phyloP scores from a whole-genome alignment of 2,797 vertebrate species.

The Lepus oiostolus region DNA sequence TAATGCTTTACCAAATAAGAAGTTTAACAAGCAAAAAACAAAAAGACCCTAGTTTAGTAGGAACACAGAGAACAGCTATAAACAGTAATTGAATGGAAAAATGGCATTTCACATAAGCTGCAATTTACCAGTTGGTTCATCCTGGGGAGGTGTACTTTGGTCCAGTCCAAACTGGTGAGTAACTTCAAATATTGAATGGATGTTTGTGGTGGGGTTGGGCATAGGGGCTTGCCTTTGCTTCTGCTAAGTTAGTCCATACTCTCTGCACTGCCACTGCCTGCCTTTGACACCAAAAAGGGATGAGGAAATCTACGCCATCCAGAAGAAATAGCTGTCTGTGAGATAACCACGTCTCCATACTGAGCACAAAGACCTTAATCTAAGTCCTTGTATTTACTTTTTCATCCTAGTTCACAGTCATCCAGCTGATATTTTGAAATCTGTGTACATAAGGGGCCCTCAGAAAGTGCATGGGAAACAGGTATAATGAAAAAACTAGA shows the following conservation, averaged over 20 bases:
- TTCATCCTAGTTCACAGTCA: background rate
- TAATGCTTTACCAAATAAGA: too few relatives aligned
- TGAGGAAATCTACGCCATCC: background rate
- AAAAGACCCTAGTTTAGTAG: too few relatives aligned
- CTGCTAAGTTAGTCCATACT: background rate
- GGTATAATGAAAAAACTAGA: too few relatives aligned
- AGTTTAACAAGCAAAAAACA: too few relatives aligned
- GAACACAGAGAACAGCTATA: too few relatives aligned
- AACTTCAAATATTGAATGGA: background rate
- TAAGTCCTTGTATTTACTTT: background rate
- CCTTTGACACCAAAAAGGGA: background rate
- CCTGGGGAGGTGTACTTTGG: background rate
- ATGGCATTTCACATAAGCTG: too few relatives aligned
- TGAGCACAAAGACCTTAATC: background rate
- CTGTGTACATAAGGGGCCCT: too few relatives aligned
- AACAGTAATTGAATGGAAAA: too few relatives aligned
- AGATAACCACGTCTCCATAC: background rate
- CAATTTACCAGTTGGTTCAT: background rate
- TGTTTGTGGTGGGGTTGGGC: background rate
- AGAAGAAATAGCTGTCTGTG: slow-evolving; percentile 13
- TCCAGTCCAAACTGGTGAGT: background rate
- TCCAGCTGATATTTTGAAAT: background rate
- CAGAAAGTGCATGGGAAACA: too few relatives aligned
- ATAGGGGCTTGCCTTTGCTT: background rate
- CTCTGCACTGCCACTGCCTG: background rate